Evolutionary conservation across 2,113 vertebrate species (phyloP), one percentile per base, ranked within the genome.

Genomic region (Prionailurus viverrinus): DNA sequence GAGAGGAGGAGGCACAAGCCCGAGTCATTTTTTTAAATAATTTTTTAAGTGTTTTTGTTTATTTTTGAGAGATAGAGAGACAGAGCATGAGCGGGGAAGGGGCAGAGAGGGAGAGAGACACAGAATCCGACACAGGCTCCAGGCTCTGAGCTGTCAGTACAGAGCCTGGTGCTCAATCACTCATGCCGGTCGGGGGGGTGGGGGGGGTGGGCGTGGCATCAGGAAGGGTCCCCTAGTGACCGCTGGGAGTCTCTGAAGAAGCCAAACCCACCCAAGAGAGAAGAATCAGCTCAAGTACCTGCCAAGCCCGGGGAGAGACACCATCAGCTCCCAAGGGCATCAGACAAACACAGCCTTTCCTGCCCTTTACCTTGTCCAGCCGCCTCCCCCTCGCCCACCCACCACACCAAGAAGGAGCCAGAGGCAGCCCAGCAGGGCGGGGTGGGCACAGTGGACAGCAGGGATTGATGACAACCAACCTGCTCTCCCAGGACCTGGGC

Each of bases 371-470:
- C 3, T 73, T 16, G 0, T 31, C 39, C 5, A 45, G 11, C 4
- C 0, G 2, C 8, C 1, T 0, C 16, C 11, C 7, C 7, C 9
- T 3, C 15, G 2, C 58, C 58, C 58, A 61, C 58, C 7, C 58
- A 61, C 9, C 12, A 61, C 53, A 31, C 82, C 63, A 45, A 25
- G 31, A 79, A 80, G 86, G 58, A 63, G 13, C 29, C 58, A n/a
- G 83, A 79, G 41, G 41, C 31, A 89, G 63, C 92, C 21, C 25
- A 33, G n/a, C 10, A 53, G 45, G 31, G 11, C 61, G 14, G 27
- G 21, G 19, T 10, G 1, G 89, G 51, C 80, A 55, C 18, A 2
- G 23, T 4, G n/a, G 36, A 11, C 45, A 23, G 19, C 19, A 15
- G 58, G 41, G 15, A 71, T 61, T 11, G 23, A 12, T 25, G 53